A percentile compares a stretch with the other conserved stretches of the same genome.
These are phyloP conservation scores for Lepilemur ruficaudatus DNA, from an alignment of 2,797 vertebrate species.

Conservation along the genomic window DNA sequence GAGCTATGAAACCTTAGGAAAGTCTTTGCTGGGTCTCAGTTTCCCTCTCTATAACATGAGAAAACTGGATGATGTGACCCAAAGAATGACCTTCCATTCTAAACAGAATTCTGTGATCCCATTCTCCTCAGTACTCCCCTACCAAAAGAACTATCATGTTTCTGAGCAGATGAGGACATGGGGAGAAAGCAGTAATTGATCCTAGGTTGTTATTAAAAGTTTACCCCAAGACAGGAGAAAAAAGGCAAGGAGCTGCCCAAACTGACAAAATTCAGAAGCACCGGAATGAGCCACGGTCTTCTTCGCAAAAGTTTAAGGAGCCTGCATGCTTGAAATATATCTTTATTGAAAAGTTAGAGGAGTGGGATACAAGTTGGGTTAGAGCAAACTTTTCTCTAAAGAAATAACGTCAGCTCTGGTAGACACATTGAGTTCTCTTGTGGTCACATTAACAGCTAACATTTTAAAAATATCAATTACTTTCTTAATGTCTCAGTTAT, in stretches of 20 bases:
- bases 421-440: not conserved
- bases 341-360: not conserved
- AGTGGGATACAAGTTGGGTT: not conserved
- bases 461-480: not conserved
- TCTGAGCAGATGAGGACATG: not conserved
- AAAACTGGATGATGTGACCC: not conserved
- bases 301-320: not conserved
- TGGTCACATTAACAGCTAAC: not conserved
- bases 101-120: not conserved
- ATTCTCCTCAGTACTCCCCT: not conserved
- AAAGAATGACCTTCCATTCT: not conserved
- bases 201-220: not conserved
- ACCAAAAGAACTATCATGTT: not conserved
- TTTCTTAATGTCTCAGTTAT: not conserved
- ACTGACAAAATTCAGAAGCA: not conserved
- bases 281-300: not conserved
- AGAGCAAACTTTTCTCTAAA: not conserved
- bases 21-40: not conserved
- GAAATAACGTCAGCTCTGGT: not conserved
- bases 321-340: not conserved
- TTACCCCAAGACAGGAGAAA: not conserved
- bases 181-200: not conserved
- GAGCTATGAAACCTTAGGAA: not conserved
- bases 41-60: not conserved
- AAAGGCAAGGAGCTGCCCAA: not conserved